phyloP scores from a whole-genome alignment of 1,140 invertebrate species.

The Chionoecetes opilio region DNA sequence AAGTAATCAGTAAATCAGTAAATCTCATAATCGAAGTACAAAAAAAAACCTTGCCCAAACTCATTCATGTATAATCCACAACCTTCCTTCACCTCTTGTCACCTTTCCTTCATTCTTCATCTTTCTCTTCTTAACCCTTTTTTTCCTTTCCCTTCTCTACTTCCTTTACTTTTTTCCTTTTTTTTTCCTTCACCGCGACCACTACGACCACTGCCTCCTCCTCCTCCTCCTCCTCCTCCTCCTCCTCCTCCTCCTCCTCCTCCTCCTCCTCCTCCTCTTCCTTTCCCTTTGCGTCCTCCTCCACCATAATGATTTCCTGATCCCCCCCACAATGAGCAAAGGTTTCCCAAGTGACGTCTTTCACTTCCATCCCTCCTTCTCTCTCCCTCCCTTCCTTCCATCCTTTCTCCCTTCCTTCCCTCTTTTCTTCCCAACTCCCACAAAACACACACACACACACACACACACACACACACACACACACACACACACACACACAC shows the following conservation, averaged over 20 bases:
- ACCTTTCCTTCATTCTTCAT: background rate
- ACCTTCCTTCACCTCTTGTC: background rate
- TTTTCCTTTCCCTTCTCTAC: background rate
- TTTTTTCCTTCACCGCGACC: background rate
- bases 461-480: slow-evolving; percentile 59
- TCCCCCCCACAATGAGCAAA: background rate
- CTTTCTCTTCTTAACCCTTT: background rate
- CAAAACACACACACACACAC: slow-evolving; percentile 62
- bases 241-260: background rate
- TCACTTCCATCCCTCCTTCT: background rate
- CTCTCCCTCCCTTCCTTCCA: background rate
- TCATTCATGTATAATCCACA: background rate
- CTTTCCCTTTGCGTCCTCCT: slow-evolving; percentile 4
- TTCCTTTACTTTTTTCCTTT: background rate
- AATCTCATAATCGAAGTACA: too few relatives aligned
- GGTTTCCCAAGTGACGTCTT: slow-evolving; percentile 14
- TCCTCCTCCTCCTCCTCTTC: background rate
- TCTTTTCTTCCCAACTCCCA: background rate
- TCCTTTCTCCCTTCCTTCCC: background rate
- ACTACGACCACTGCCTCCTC: background rate
- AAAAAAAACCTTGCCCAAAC: too few relatives aligned
- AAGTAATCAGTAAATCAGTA: too few relatives aligned
- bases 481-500: slow-evolving; percentile 43
- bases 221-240: background rate
- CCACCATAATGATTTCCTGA: slow-evolving; percentile 28